Percentiles rank a stretch among this genome's conserved stretches.
phyloP scores from a whole-genome alignment of 2,888 invertebrate genomes.

The Meloe dianella region DNA sequence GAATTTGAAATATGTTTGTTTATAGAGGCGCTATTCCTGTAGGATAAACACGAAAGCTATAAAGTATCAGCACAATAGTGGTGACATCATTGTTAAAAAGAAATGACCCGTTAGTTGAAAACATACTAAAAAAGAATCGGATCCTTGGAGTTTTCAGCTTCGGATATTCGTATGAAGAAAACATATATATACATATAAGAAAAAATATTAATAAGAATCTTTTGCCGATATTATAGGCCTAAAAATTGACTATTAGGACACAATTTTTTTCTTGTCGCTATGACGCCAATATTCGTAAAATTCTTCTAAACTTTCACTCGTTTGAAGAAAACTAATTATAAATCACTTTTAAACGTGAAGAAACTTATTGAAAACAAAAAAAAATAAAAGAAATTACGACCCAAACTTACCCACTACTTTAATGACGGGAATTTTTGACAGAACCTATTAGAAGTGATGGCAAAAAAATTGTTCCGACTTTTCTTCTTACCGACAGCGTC shows the following conservation, averaged over 20 bases:
- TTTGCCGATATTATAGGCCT: neutral
- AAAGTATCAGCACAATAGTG: slow-evolving; percentile 19
- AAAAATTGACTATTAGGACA: neutral
- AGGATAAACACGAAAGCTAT: slow-evolving; percentile 16
- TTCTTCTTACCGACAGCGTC: neutral
- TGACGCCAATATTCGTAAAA: neutral
- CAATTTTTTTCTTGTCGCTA: neutral
- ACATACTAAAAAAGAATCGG: slow-evolving; percentile 17
- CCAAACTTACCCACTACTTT: slow-evolving; percentile 26
- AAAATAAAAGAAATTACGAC: neutral
- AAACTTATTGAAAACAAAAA: neutral
- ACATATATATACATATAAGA: neutral
- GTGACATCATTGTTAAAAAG: slow-evolving; percentile 18
- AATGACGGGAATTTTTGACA: slow-evolving; percentile 43
- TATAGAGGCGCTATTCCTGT: neutral
- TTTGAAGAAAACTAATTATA: slow-evolving; percentile 27
- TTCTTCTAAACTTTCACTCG: neutral
- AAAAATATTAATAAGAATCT: neutral
- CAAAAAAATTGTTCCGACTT: slow-evolving; percentile 13
- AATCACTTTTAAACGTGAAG: slow-evolving; percentile 19
- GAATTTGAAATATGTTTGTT: neutral
- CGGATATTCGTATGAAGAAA: neutral
- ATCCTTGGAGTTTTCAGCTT: neutral
- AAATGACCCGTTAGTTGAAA: slow-evolving; percentile 23
- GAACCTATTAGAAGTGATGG: slow-evolving; percentile 10